Evolutionary conservation across 2,888 invertebrate species (phyloP).

Genomic region (Drosophila melanosoma): DNA sequence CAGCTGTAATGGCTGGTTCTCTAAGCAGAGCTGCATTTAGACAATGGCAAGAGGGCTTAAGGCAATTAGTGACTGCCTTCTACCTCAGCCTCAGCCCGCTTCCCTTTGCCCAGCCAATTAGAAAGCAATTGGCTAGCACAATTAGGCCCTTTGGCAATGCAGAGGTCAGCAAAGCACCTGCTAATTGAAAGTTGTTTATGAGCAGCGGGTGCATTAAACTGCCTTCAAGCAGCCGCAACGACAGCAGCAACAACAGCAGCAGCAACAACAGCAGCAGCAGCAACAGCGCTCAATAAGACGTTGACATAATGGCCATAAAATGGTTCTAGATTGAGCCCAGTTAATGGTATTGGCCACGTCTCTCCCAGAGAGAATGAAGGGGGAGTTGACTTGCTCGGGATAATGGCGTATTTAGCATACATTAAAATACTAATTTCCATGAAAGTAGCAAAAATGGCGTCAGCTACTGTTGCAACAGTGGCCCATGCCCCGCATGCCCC

Average conservation of each 20-base stretch:
- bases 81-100: background rate
- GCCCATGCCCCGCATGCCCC: background rate
- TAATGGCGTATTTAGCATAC: conserved; percentile 80
- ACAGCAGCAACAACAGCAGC: background rate
- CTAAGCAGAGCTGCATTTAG: conserved; percentile 13
- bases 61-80: conserved; percentile 25
- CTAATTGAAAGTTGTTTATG: conserved; percentile 75
- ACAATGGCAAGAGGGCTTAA: conserved; percentile 15
- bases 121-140: conserved; percentile 48
- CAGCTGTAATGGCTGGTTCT: background rate
- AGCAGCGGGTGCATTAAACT: conserved; percentile 46
- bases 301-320: conserved; percentile 38
- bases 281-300: background rate
- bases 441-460: conserved; percentile 69
- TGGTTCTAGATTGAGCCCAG: conserved; percentile 39
- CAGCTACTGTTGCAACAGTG: conserved; percentile 1
- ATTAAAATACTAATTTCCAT: conserved; percentile 80
- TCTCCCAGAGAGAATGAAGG: conserved; percentile 19
- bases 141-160: conserved; percentile 28
- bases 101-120: conserved; percentile 48
- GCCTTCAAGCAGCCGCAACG: conserved; percentile 13
- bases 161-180: conserved; percentile 54
- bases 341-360: conserved; percentile 58
- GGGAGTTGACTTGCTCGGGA: conserved; percentile 57
- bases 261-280: background rate